Conservation (phyloP, 2,797 vertebrate genomes). For the Threskiornis aethiopicus region DNA sequence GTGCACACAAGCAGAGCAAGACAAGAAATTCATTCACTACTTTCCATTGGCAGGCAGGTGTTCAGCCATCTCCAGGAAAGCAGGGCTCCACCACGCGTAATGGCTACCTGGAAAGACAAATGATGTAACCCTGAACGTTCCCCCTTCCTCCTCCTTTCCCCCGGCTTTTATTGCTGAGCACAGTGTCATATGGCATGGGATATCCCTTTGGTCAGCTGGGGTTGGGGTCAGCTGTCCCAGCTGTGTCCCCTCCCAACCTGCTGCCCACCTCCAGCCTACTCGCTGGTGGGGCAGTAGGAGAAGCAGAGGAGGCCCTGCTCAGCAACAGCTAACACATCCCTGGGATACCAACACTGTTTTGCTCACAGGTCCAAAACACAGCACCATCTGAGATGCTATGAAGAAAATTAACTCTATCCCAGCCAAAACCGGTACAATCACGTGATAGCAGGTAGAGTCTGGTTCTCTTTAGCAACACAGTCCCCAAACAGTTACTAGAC, state of each 20-base stretch:
- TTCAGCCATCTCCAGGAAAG: neutral
- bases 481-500: neutral
- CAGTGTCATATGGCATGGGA: too few species aligned
- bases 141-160: neutral
- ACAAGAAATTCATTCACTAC: neutral
- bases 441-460: neutral
- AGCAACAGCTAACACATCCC: neutral
- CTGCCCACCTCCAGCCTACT: neutral
- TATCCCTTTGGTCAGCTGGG: neutral
- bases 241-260: neutral
- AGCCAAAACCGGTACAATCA: neutral
- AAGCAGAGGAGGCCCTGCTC: neutral
- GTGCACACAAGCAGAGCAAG: fast-evolving
- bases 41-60: neutral
- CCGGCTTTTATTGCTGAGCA: neutral
- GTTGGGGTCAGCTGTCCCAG: neutral
- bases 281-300: too few species aligned
- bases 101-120: fast-evolving
- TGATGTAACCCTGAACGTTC: fast-evolving
- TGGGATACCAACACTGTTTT: neutral
- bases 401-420: neutral
- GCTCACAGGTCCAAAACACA: neutral
- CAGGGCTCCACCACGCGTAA: fast-evolving
- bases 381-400: neutral
- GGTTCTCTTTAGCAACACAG: neutral